These are phyloP conservation scores for Melanotaenia pygmaea DNA, from an alignment of 2,797 vertebrate genomes.

Conservation along the genomic window DNA sequence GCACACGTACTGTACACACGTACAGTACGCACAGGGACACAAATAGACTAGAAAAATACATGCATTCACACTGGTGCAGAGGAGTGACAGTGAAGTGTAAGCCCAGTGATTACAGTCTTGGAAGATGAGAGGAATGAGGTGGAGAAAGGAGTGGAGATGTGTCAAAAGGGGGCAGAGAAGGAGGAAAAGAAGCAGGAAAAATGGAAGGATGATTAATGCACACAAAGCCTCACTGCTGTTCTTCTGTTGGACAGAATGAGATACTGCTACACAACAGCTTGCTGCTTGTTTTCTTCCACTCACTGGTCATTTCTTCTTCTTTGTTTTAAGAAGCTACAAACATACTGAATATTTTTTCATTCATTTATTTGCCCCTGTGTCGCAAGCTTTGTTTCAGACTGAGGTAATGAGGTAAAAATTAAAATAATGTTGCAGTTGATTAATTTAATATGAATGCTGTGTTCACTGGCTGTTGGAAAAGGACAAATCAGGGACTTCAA, in stretches of 20 bases:
- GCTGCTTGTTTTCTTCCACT: slow-evolving; percentile 10
- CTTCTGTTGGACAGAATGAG: slow-evolving; percentile 25
- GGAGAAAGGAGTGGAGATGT: slow-evolving; percentile 56
- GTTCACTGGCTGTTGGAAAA: neutral
- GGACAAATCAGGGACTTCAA: neutral
- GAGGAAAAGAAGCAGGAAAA: slow-evolving; percentile 23
- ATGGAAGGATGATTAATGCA: slow-evolving; percentile 27
- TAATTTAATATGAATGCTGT: neutral
- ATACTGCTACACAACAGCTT: slow-evolving; percentile 17
- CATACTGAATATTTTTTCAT: neutral
- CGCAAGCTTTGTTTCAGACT: slow-evolving; percentile 2
- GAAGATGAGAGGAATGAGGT: slow-evolving; percentile 70
- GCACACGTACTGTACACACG: neutral
- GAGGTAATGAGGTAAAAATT: neutral
- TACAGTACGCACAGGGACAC: slow-evolving; percentile 22
- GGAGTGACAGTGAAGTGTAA: slow-evolving; percentile 72
- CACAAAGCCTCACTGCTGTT: slow-evolving; percentile 35
- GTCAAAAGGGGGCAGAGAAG: slow-evolving; percentile 37
- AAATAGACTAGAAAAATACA: slow-evolving; percentile 21
- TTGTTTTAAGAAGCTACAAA: neutral
- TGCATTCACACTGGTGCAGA: slow-evolving; percentile 43
- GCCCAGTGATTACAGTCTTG: slow-evolving; percentile 69
- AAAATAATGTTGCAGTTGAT: neutral
- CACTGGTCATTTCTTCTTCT: neutral
- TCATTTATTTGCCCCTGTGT: neutral